Conservation (phyloP, 2,113 vertebrate species). For the Corynorhinus townsendii region DNA sequence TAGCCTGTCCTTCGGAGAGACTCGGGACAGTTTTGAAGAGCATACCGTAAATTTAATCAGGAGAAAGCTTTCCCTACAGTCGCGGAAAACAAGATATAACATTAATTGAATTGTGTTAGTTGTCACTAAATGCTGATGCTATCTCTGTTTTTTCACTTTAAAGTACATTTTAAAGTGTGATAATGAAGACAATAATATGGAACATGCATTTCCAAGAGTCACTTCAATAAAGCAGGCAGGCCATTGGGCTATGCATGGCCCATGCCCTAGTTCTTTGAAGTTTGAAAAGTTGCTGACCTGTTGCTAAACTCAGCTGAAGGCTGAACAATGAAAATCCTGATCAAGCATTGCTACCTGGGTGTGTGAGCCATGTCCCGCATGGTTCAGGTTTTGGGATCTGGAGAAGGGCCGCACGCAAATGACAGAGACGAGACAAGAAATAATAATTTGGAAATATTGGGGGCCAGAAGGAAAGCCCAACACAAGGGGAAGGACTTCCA, state of each 20-base stretch:
- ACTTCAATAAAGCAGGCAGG: neutral
- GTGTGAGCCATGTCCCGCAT: too few relatives aligned
- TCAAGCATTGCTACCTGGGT: neutral
- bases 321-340: neutral
- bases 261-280: neutral
- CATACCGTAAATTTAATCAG: conserved; percentile 41
- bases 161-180: neutral
- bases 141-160: neutral
- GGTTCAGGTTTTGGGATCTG: too few relatives aligned
- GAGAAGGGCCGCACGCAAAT: too few relatives aligned
- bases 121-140: neutral
- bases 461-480: too few relatives aligned
- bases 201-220: neutral
- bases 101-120: neutral
- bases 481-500: too few relatives aligned
- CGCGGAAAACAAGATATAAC: neutral
- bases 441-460: too few relatives aligned
- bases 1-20: conserved; percentile 65
- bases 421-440: too few relatives aligned
- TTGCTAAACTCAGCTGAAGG: neutral
- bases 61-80: conserved; percentile 9
- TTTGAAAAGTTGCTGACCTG: neutral
- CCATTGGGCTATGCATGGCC: neutral
- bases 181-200: neutral
- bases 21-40: conserved; percentile 40